phyloP scores from a whole-genome alignment of 2,797 vertebrate genomes.

The Cercopithecus diana region DNA sequence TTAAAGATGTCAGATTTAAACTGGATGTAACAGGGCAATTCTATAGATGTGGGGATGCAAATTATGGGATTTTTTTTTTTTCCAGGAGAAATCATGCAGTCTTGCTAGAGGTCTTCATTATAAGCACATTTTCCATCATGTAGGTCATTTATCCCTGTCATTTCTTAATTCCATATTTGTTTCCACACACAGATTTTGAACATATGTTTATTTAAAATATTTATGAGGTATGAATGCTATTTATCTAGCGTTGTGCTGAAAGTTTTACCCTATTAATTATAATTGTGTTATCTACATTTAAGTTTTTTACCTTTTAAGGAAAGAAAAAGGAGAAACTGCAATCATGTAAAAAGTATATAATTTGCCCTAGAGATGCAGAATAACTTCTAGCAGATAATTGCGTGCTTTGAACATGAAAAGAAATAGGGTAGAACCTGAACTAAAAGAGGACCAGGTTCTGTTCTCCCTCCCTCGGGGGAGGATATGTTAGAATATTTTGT shows the following conservation, averaged over 20 bases:
- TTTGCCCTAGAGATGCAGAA: constrained; percentile 18
- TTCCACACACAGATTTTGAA: neutral
- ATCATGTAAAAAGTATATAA: neutral
- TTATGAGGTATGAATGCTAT: neutral
- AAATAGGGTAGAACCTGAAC: neutral
- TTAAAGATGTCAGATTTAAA: neutral
- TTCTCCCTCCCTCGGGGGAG: neutral
- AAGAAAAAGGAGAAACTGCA: constrained; percentile 13
- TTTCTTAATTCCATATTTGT: constrained; percentile 21
- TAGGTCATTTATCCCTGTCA: neutral
- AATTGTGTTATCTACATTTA: constrained; percentile 17
- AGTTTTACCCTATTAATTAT: constrained; percentile 33
- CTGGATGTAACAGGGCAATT: neutral
- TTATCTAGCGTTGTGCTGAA: constrained; percentile 10
- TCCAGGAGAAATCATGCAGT: neutral
- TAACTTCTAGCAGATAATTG: constrained; percentile 34
- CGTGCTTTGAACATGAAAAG: constrained; percentile 8
- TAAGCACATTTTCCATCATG: neutral
- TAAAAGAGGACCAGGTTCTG: neutral
- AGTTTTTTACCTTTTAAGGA: neutral
- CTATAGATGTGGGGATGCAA: neutral
- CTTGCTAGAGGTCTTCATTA: constrained; percentile 3
- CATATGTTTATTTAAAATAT: constrained; percentile 45
- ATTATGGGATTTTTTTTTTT: neutral
- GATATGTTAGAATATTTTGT: neutral